Conservation (phyloP, 2,888 invertebrate genomes). For the Pollenia labialis region DNA sequence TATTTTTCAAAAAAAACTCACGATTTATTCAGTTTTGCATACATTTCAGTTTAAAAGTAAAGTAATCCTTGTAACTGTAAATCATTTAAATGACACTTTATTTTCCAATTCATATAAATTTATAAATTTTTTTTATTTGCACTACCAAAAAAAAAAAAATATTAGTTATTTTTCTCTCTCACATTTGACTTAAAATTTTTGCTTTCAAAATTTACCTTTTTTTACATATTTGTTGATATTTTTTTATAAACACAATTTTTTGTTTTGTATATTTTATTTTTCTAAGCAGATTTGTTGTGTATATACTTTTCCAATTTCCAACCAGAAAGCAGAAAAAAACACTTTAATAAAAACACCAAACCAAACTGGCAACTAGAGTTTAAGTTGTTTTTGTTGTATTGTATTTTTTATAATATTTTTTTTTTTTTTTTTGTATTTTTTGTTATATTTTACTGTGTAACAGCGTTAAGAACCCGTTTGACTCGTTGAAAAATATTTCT, state of each 20-base stretch:
- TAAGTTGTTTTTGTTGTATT: constrained; percentile 69
- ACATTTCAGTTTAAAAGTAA: background rate
- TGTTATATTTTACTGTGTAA: constrained; percentile 70
- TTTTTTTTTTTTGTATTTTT: constrained; percentile 49
- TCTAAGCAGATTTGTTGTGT: constrained; percentile 58
- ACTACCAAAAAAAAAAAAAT: background rate
- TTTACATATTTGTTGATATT: constrained; percentile 57
- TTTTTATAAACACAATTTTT: constrained; percentile 33
- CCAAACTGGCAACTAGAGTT: constrained; percentile 73
- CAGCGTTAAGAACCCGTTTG: constrained; percentile 83
- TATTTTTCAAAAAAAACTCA: constrained; percentile 7
- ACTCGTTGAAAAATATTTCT: constrained; percentile 84
- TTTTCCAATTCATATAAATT: too few species aligned
- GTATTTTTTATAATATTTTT: constrained; percentile 44
- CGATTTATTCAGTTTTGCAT: background rate
- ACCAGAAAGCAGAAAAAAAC: constrained; percentile 57
- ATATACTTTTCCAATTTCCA: constrained; percentile 70
- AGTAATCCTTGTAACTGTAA: background rate
- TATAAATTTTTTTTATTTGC: background rate
- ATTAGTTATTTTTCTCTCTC: background rate
- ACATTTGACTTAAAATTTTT: background rate
- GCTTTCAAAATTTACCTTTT: constrained; percentile 62
- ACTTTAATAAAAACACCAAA: constrained; percentile 69
- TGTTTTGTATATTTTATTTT: constrained; percentile 10
- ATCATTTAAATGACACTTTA: background rate